These are phyloP conservation scores for Rambutsinella grinnellia DNA, from an alignment of 2,888 invertebrate genomes.

Conservation along the genomic window DNA sequence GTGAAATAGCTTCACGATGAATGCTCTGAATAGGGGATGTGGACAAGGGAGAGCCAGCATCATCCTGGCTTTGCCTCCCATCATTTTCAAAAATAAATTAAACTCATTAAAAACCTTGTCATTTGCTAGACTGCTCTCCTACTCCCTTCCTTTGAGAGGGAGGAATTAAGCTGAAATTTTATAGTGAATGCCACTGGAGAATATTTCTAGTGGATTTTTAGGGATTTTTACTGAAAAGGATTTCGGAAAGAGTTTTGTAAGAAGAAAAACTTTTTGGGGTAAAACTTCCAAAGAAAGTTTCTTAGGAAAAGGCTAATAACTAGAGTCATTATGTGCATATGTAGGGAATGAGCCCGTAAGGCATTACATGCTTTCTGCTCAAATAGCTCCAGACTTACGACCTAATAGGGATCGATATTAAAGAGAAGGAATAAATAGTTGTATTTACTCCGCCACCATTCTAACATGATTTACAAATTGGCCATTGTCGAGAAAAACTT, in stretches of 20 bases:
- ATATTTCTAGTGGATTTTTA: background rate
- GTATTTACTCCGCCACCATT: background rate
- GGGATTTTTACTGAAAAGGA: background rate
- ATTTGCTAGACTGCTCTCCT: constrained; percentile 21
- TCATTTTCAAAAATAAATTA: constrained; percentile 53
- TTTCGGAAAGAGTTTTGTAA: background rate
- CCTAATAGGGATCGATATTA: background rate
- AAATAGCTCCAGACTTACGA: no score
- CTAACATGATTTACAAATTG: background rate
- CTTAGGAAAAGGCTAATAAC: background rate
- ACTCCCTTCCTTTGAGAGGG: background rate
- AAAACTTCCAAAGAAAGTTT: background rate
- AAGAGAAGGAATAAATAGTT: background rate
- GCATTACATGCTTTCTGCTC: no score
- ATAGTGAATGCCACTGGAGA: background rate
- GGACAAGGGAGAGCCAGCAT: background rate
- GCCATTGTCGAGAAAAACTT: background rate
- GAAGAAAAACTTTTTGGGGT: background rate
- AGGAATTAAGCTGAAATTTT: constrained; percentile 6
- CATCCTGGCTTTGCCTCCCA: constrained; percentile 8
- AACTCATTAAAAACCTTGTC: constrained; percentile 57
- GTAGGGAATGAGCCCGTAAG: background rate
- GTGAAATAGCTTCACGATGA: constrained; percentile 40
- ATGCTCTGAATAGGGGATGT: constrained; percentile 8
- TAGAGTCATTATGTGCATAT: background rate